A percentile compares a stretch with the other conserved stretches of the same genome.
phyloP scores from a whole-genome alignment of 1,140 invertebrate species.

The Zophobas atratus region DNA sequence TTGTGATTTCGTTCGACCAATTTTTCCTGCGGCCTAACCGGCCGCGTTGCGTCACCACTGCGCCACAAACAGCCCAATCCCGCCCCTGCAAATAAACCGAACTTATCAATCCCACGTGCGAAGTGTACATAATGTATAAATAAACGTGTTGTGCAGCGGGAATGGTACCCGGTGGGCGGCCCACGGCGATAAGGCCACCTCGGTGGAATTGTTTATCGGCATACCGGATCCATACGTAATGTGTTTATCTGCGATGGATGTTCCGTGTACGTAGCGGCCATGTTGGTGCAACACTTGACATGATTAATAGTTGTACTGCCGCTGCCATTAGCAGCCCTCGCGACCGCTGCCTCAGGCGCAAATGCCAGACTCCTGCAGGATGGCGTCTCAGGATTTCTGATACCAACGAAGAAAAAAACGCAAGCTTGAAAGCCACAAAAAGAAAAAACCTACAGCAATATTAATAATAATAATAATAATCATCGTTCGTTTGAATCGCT shows the following conservation, averaged over 20 bases:
- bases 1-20: too few species aligned
- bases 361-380: constrained; percentile 18
- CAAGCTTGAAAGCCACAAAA: too few species aligned
- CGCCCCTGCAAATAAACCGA: constrained; percentile 49
- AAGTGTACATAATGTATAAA: constrained; percentile 42
- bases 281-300: constrained; percentile 66
- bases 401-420: too few species aligned
- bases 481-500: too few species aligned
- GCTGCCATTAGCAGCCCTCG: constrained; percentile 65
- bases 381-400: too few species aligned
- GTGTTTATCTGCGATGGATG: constrained; percentile 67
- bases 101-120: constrained; percentile 53
- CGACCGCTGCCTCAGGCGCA: constrained; percentile 55
- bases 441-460: too few species aligned
- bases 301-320: constrained; percentile 66
- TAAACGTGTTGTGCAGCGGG: constrained; percentile 10
- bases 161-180: constrained; percentile 30
- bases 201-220: constrained; percentile 65
- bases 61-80: too few species aligned
- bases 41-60: too few species aligned
- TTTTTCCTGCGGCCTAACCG: too few species aligned
- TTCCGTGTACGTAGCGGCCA: constrained; percentile 66
- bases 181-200: constrained; percentile 60
- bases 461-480: too few species aligned
- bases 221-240: constrained; percentile 66